phyloP scores from a whole-genome alignment of 2,797 vertebrate species.

The Chaunax sp. region DNA sequence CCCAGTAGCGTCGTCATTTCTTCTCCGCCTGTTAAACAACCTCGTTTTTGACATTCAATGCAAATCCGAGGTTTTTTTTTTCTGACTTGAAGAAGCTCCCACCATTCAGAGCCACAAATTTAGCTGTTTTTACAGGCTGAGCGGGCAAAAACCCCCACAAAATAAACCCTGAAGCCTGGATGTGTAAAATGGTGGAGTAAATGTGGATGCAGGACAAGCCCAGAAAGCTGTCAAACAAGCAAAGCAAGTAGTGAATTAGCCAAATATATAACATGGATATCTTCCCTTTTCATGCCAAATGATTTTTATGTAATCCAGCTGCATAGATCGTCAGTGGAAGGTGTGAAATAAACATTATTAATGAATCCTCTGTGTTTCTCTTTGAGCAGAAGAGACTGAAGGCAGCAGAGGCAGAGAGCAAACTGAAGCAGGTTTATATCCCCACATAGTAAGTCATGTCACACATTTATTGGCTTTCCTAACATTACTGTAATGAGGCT shows the following conservation, averaged over 20 bases:
- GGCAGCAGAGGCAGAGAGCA: conserved; percentile 97
- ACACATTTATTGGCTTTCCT: neutral
- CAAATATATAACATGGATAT: neutral
- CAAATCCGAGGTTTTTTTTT: neutral
- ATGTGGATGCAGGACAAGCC: neutral
- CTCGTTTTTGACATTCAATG: neutral
- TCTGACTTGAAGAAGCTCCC: neutral
- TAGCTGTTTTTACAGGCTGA: neutral
- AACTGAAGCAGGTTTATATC: conserved; percentile 98
- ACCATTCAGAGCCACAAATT: neutral
- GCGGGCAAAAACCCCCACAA: no score
- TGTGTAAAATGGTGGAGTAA: neutral
- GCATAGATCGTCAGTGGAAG: neutral
- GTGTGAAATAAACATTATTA: conserved; percentile 2
- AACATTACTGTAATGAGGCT: neutral
- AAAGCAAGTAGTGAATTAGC: neutral
- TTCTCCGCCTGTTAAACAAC: neutral
- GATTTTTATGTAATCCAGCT: neutral
- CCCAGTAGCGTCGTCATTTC: neutral
- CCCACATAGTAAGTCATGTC: conserved; percentile 96
- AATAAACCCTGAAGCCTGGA: neutral
- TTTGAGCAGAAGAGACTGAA: conserved; percentile 93
- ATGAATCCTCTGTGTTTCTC: conserved; percentile 28
- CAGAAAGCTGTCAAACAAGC: no score
- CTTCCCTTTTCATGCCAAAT: neutral